Percentiles rank a stretch among this genome's conserved stretches.
phyloP scores from a whole-genome alignment of 2,113 vertebrate genomes.

The Percina caprodes region DNA sequence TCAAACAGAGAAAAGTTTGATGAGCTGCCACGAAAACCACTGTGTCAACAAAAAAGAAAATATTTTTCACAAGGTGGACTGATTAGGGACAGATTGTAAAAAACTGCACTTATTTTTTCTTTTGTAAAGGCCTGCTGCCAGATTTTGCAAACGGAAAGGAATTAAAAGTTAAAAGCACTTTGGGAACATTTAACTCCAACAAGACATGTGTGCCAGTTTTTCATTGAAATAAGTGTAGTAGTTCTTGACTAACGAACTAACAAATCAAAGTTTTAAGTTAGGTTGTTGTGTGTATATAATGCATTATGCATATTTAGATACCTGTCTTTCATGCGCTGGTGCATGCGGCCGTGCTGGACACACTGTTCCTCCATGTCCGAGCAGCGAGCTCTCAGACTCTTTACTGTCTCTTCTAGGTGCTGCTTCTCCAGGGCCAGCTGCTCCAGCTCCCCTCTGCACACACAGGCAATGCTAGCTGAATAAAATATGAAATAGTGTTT shows the following conservation, averaged over 20 bases:
- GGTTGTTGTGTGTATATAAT: slow-evolving; percentile 17
- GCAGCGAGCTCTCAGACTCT: slow-evolving; percentile 88
- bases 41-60: slow-evolving; percentile 19
- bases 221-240: neutral
- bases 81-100: slow-evolving; percentile 26
- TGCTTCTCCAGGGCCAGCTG: slow-evolving; percentile 89
- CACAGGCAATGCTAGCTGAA: neutral
- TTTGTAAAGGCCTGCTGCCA: neutral
- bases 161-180: neutral
- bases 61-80: slow-evolving; percentile 19
- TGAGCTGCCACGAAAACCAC: slow-evolving; percentile 11
- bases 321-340: slow-evolving; percentile 94
- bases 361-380: slow-evolving; percentile 92
- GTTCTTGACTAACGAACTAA: neutral
- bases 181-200: neutral
- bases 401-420: slow-evolving; percentile 85
- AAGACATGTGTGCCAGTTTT: neutral
- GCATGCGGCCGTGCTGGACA: slow-evolving; percentile 91
- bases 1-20: slow-evolving; percentile 3
- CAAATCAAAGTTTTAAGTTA: neutral
- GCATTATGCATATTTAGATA: slow-evolving; percentile 65
- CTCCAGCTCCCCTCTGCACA: slow-evolving; percentile 85
- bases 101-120: slow-evolving; percentile 7
- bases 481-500: neutral
- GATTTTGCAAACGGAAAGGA: neutral